phyloP scores from a whole-genome alignment of 2,888 invertebrate genomes.

The Parnassius apollo region DNA sequence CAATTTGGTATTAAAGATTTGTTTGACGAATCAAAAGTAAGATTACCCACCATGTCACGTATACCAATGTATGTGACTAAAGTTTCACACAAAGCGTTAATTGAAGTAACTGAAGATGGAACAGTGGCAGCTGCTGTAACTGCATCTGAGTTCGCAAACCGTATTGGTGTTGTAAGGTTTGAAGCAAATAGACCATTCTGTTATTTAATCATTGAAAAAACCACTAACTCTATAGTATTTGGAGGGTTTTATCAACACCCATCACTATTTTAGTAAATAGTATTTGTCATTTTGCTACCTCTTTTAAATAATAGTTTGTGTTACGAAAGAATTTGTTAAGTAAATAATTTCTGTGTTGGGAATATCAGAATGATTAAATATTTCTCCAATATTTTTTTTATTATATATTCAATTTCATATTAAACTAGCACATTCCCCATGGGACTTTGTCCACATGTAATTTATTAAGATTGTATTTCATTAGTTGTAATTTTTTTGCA shows the following conservation, averaged over 20 bases:
- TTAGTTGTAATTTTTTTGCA: too few relatives aligned
- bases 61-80: slow-evolving; percentile 79
- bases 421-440: too few relatives aligned
- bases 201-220: slow-evolving; percentile 85
- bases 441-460: too few relatives aligned
- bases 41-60: slow-evolving; percentile 69
- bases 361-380: too few relatives aligned
- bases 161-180: slow-evolving; percentile 80
- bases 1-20: slow-evolving; percentile 75
- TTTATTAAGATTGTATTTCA: too few relatives aligned
- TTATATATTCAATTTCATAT: too few relatives aligned
- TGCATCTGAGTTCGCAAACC: slow-evolving; percentile 68
- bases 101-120: slow-evolving; percentile 88
- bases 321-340: too few relatives aligned
- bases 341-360: too few relatives aligned
- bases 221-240: slow-evolving; percentile 69
- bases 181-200: slow-evolving; percentile 84
- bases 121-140: slow-evolving; percentile 85
- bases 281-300: background rate
- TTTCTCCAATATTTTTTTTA: too few relatives aligned
- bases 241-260: slow-evolving; percentile 67
- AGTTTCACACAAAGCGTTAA: slow-evolving; percentile 85
- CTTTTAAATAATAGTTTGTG: too few relatives aligned
- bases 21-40: slow-evolving; percentile 69
- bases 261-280: slow-evolving; percentile 48